These are phyloP conservation scores for Dendrolimus kikuchii DNA, from an alignment of 1,140 invertebrate genomes.

Conservation along the genomic window DNA sequence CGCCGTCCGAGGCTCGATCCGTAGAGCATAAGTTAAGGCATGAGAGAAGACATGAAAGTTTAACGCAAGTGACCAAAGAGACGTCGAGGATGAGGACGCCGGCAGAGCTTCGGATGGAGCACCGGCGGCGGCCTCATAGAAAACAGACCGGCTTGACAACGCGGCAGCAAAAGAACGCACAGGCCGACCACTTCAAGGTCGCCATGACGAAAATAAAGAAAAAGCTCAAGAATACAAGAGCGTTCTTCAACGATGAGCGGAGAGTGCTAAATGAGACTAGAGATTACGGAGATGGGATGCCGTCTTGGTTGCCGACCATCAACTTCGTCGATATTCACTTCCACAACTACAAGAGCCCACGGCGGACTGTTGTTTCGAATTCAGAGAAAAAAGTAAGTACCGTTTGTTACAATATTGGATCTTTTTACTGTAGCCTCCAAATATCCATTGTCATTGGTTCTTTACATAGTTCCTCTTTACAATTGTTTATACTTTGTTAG, in stretches of 20 bases:
- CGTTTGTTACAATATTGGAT: constrained; percentile 6
- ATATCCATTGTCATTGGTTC: constrained; percentile 1
- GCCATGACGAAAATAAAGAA: constrained; percentile 48
- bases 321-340: constrained; percentile 60
- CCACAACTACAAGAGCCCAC: constrained; percentile 36
- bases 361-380: constrained; percentile 31
- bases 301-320: constrained; percentile 52
- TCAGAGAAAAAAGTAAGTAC: constrained; percentile 49
- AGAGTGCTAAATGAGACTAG: constrained; percentile 41
- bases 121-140: constrained; percentile 44
- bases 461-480: constrained; percentile 3
- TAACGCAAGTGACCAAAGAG: constrained; percentile 21
- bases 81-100: constrained; percentile 9
- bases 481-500: too few species aligned
- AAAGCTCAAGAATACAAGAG: constrained; percentile 48
- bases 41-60: constrained; percentile 15
- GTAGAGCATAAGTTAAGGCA: constrained; percentile 22
- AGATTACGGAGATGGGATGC: constrained; percentile 54
- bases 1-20: constrained; percentile 38
- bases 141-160: constrained; percentile 28
- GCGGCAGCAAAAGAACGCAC: constrained; percentile 29
- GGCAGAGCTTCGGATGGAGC: constrained; percentile 17
- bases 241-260: constrained; percentile 45
- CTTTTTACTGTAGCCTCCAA: constrained; percentile 2
- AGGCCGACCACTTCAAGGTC: constrained; percentile 41